Base-by-base conservation (phyloP, 2,888 invertebrate species). In the Tinea pellionella region DNA sequence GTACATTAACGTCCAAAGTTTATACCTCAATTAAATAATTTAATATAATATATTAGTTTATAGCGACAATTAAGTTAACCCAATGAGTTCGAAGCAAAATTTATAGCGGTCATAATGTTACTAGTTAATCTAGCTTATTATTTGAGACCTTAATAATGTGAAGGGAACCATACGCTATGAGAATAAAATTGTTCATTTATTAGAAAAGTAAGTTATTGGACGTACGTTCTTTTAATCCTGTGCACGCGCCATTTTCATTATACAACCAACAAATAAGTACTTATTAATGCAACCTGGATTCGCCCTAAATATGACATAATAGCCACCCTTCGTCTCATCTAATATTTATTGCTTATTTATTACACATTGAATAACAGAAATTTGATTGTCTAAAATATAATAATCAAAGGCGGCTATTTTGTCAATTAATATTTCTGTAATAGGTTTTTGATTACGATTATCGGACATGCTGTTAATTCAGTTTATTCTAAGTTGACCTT, bases 201-300 rank as follows among this genome's bases (percentile, higher is more conserved):
- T 53, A 24, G 16, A 37, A 16, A 41, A 41, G 15, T 19, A 59
- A 59, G 47, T 59, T 47, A 59, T 53, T 32, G 55, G 60, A 3
- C 37, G 55, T 19, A 18, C 37, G 32, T 42, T 16, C 37, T 13
- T 15, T 57, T 82, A 83, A 87, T 81, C 85, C 81, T 41, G 57
- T 64, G 65, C 87, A 80, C 87, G 87, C 75, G 87, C 66, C 84
- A 63, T 67, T 80, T 80, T 85, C 84, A 82, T 85, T 82, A 79
- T 69, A 69, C 65, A 66, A 65, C 78, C 77, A 70, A 75, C 78
- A 78, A 84, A 83, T 86, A 80, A 80, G 80, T 69, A 77, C 74
- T 72, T 80, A 82, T 79, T 84, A 84, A 81, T 79, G 70, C 72
- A 60, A 65, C 66, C 73, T 69, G 72, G 71, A 15, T 29, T 9